These are phyloP conservation scores for Camelus dromedarius DNA, from an alignment of 2,113 vertebrate genomes.

Conservation along the genomic window DNA sequence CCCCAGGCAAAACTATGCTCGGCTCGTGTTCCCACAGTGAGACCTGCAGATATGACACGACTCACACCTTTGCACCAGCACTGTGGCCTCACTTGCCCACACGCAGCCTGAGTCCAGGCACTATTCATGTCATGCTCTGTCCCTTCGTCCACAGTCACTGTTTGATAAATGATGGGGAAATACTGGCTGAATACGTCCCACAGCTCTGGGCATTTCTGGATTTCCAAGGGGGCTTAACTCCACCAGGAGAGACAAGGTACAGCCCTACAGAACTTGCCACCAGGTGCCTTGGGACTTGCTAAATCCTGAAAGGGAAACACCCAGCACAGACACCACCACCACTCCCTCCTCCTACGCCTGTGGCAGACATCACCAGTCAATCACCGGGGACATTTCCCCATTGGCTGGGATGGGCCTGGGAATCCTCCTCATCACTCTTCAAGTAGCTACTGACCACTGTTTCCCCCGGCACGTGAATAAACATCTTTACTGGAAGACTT, in stretches of 20 bases:
- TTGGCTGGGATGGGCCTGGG: neutral
- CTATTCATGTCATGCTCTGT: fast-evolving
- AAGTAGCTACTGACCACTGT: neutral
- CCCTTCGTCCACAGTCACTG: neutral
- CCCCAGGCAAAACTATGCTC: neutral
- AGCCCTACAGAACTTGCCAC: neutral
- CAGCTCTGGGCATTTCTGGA: neutral
- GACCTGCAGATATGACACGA: neutral
- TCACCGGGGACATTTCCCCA: neutral
- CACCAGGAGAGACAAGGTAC: neutral
- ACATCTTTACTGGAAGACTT: neutral
- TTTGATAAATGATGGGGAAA: neutral
- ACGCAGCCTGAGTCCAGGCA: neutral
- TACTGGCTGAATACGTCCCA: neutral
- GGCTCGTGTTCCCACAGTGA: neutral
- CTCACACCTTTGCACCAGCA: neutral
- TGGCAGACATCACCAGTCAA: fast-evolving
- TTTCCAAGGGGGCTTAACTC: neutral
- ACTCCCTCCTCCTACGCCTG: neutral
- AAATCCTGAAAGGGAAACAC: neutral
- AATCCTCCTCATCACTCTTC: neutral
- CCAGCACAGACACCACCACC: neutral
- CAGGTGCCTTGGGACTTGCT: neutral
- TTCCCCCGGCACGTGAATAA: neutral
- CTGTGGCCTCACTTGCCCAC: neutral